Conservation (phyloP, 2,113 vertebrate species). For the Bubo blakistoni region DNA sequence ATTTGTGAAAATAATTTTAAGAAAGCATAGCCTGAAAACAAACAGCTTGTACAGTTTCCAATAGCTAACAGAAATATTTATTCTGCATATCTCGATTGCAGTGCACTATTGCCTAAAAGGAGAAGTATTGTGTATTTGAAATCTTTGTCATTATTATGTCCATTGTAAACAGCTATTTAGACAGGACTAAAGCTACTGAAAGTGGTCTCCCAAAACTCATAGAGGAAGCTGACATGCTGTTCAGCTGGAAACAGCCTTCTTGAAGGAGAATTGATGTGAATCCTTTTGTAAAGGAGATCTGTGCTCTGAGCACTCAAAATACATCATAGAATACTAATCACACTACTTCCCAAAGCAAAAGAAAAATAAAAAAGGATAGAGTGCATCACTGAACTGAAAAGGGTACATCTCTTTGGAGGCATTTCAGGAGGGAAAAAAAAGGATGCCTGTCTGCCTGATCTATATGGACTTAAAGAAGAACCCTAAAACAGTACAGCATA, state of each 20-base stretch:
- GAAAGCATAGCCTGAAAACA: not conserved
- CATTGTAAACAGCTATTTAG: conserved; percentile 26
- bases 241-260: conserved; percentile 31
- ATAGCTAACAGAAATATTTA: not conserved
- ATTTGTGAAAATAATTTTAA: not conserved
- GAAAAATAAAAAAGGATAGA: not conserved
- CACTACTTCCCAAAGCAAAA: conserved; percentile 16
- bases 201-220: conserved; percentile 39
- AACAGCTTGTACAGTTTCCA: not conserved
- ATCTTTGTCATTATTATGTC: conserved; percentile 6
- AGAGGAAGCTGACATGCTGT: conserved; percentile 22
- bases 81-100: not conserved
- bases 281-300: conserved; percentile 50
- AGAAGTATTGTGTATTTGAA: not conserved
- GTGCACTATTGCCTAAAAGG: not conserved
- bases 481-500: not conserved
- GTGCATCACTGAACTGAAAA: not conserved
- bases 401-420: not conserved
- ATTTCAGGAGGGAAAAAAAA: not conserved
- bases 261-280: conserved; percentile 42
- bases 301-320: conserved; percentile 33
- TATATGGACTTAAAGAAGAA: not conserved
- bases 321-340: conserved; percentile 49
- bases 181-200: conserved; percentile 1
- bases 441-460: not conserved